These are phyloP conservation scores for Lagocephalus sceleratus DNA, from an alignment of 2,797 vertebrate species.

Conservation along the genomic window DNA sequence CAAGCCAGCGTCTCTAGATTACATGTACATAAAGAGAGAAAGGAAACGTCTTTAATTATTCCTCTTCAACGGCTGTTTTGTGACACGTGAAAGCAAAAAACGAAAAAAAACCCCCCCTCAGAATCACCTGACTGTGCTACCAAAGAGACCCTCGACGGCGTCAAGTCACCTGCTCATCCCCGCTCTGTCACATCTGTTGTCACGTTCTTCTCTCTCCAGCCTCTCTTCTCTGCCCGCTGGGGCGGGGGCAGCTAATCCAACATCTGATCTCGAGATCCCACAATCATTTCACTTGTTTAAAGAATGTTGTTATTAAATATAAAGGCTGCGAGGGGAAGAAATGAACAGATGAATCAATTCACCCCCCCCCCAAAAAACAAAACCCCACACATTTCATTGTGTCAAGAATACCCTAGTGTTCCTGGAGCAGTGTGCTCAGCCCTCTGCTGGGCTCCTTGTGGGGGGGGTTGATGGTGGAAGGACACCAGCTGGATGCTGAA, in stretches of 20 bases:
- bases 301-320: too few species aligned
- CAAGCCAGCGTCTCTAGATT: constrained; percentile 73
- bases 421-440: neutral
- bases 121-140: constrained; percentile 84
- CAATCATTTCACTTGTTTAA: too few species aligned
- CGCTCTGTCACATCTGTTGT: constrained; percentile 50
- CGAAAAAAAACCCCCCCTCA: constrained; percentile 46
- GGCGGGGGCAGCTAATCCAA: too few species aligned
- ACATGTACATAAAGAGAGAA: constrained; percentile 73
- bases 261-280: too few species aligned
- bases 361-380: neutral
- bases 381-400: neutral
- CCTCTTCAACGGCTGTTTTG: constrained; percentile 65
- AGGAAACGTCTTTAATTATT: constrained; percentile 61
- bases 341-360: neutral
- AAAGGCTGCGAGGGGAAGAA: neutral
- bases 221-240: too few species aligned
- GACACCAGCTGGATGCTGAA: neutral
- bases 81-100: constrained; percentile 56
- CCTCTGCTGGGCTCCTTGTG: neutral
- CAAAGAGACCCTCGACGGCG: constrained; percentile 86
- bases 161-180: constrained; percentile 10
- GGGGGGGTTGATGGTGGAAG: neutral
- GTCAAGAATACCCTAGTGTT: neutral
- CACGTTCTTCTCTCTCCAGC: constrained; percentile 5